These are phyloP conservation scores for Chelidonichthys spinosus DNA, from an alignment of 2,797 vertebrate species.

Conservation along the genomic window DNA sequence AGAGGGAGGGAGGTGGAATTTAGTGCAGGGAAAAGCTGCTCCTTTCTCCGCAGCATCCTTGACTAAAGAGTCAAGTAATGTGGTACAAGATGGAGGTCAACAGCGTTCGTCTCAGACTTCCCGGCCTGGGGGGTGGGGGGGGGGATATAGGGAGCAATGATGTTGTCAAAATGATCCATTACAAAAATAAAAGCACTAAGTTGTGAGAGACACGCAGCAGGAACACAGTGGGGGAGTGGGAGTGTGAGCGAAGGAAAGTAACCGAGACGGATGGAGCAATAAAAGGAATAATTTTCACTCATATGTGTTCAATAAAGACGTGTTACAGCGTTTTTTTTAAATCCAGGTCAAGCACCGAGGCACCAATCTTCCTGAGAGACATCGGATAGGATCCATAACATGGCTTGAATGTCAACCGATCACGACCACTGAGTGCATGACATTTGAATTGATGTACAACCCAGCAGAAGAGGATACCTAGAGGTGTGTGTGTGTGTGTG, in stretches of 20 bases:
- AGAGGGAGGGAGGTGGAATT: constrained; percentile 1
- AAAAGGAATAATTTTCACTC: constrained; percentile 50
- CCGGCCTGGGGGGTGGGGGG: constrained; percentile 30
- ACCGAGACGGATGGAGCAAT: constrained; percentile 25
- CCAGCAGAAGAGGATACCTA: constrained; percentile 28
- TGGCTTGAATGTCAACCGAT: constrained; percentile 63
- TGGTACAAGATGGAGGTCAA: constrained; percentile 55
- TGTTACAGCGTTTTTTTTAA: constrained; percentile 43
- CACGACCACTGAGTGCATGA: constrained; percentile 47
- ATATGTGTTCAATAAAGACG: constrained; percentile 55
- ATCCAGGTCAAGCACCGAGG: constrained; percentile 45
- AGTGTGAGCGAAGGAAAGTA: constrained; percentile 1
- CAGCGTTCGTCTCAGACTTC: constrained; percentile 23
- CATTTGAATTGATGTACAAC: constrained; percentile 54
- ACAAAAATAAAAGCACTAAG: constrained; percentile 65
- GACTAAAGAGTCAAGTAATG: constrained; percentile 42
- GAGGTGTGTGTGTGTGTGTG: constrained; percentile 4
- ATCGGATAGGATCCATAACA: constrained; percentile 47
- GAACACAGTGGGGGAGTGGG: background rate
- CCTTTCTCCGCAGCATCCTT: constrained; percentile 33
- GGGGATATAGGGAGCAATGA: constrained; percentile 2
- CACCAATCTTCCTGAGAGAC: constrained; percentile 30
- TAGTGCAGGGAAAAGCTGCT: constrained; percentile 24
- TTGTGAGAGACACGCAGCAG: constrained; percentile 21
- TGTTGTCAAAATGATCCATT: constrained; percentile 77